Conservation (phyloP, 2,888 invertebrate genomes). For the Rhamnusium bicolor region DNA sequence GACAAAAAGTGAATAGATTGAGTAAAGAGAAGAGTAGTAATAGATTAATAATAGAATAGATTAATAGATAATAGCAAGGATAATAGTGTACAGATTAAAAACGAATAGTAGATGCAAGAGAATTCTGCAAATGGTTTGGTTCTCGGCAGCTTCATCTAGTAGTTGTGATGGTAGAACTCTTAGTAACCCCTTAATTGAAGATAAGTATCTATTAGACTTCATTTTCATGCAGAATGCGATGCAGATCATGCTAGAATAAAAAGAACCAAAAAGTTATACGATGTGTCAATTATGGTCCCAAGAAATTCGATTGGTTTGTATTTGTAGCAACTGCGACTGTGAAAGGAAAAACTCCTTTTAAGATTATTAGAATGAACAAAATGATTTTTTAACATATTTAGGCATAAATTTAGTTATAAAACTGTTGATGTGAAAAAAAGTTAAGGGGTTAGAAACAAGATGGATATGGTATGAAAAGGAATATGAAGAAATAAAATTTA, state of each 20-base stretch:
- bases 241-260: constrained; percentile 45
- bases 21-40: too few relatives aligned
- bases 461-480: not conserved
- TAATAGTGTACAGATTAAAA: too few relatives aligned
- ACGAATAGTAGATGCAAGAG: too few relatives aligned
- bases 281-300: constrained; percentile 23
- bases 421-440: not conserved
- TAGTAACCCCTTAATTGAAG: too few relatives aligned
- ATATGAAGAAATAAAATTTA: not conserved
- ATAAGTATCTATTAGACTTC: too few relatives aligned
- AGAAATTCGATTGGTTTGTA: too few relatives aligned
- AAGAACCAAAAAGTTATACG: constrained; percentile 42
- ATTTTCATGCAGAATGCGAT: constrained; percentile 52
- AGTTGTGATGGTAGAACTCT: too few relatives aligned
- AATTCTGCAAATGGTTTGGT: too few relatives aligned
- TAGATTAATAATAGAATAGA: too few relatives aligned
- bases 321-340: constrained; percentile 40
- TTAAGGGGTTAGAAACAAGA: not conserved
- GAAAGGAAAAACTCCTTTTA: constrained; percentile 37
- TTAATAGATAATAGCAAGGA: too few relatives aligned
- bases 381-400: not conserved
- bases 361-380: constrained; percentile 16
- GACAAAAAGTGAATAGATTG: too few relatives aligned
- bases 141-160: too few relatives aligned
- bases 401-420: not conserved